Conservation (phyloP, 2,888 invertebrate genomes). For the Trachelus troglodyta region DNA sequence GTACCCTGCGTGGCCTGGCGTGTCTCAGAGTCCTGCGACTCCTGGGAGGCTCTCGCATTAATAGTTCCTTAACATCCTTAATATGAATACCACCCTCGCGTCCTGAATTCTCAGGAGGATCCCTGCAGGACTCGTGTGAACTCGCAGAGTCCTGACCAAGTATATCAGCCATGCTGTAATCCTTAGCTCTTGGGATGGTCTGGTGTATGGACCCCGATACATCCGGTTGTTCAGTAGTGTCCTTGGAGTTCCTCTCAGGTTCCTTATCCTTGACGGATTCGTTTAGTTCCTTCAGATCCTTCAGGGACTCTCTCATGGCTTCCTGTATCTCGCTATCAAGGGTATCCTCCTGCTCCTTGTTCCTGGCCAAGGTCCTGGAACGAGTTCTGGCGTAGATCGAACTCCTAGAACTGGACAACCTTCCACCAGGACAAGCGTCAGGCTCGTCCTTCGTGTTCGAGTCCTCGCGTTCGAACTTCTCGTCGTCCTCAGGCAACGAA, state of each 20-base stretch:
- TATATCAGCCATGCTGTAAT: conserved; percentile 19
- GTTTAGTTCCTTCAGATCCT: conserved; percentile 26
- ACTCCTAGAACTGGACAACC: conserved; percentile 1
- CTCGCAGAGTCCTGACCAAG: conserved; percentile 23
- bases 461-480: conserved; percentile 11
- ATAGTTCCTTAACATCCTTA: conserved; percentile 17
- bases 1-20: conserved; percentile 26
- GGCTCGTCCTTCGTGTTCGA: background rate
- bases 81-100: conserved; percentile 18
- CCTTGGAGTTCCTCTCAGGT: background rate
- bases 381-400: conserved; percentile 7
- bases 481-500: conserved; percentile 27
- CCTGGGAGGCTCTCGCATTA: conserved; percentile 20
- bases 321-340: conserved; percentile 29
- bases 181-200: conserved; percentile 1
- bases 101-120: background rate
- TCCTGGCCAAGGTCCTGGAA: conserved; percentile 1
- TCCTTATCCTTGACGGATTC: conserved; percentile 5
- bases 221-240: background rate
- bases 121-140: conserved; percentile 22
- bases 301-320: conserved; percentile 35
- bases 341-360: background rate
- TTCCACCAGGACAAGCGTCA: background rate
- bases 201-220: background rate
- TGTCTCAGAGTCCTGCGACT: conserved; percentile 28